Percentiles rank a stretch among this genome's conserved stretches.
Conservation (phyloP, 1,140 invertebrate genomes). For the Drosophila malerkotliana region DNA sequence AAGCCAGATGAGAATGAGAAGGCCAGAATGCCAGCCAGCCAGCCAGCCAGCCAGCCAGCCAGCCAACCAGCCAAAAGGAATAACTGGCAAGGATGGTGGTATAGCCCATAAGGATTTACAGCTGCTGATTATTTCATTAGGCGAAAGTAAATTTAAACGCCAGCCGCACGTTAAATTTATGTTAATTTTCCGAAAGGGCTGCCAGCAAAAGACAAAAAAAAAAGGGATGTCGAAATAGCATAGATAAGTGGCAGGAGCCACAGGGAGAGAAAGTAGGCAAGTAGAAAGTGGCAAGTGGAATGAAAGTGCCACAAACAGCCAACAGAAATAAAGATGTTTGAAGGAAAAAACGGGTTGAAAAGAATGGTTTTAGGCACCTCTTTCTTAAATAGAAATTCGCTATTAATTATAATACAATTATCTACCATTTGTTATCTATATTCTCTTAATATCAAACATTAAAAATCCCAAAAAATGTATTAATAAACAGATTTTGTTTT, state of each 20-base stretch:
- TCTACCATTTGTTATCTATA: too few species aligned
- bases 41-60: too few species aligned
- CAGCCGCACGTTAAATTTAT: slow-evolving; percentile 72
- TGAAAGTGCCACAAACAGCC: slow-evolving; percentile 12
- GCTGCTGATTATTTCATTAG: slow-evolving; percentile 77
- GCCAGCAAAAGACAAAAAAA: slow-evolving; percentile 29
- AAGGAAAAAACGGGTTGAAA: not conserved
- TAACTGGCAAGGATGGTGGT: too few species aligned
- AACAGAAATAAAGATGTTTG: slow-evolving; percentile 1
- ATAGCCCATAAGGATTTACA: slow-evolving; percentile 67
- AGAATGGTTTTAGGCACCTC: too few species aligned
- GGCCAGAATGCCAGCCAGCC: not conserved
- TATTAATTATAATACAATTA: too few species aligned
- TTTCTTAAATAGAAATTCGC: too few species aligned
- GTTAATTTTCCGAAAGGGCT: slow-evolving; percentile 67
- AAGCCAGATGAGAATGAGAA: not conserved
- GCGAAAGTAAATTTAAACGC: slow-evolving; percentile 75
- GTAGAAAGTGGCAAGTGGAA: slow-evolving; percentile 9
- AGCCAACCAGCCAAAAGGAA: not conserved
- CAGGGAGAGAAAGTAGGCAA: not conserved
- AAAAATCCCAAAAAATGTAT: not conserved
- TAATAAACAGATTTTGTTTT: not conserved
- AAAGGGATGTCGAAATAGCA: slow-evolving; percentile 24
- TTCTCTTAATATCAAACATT: too few species aligned
- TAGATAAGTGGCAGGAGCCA: slow-evolving; percentile 14